phyloP scores from a whole-genome alignment of 2,888 invertebrate species.

The Charanyca ferruginea region DNA sequence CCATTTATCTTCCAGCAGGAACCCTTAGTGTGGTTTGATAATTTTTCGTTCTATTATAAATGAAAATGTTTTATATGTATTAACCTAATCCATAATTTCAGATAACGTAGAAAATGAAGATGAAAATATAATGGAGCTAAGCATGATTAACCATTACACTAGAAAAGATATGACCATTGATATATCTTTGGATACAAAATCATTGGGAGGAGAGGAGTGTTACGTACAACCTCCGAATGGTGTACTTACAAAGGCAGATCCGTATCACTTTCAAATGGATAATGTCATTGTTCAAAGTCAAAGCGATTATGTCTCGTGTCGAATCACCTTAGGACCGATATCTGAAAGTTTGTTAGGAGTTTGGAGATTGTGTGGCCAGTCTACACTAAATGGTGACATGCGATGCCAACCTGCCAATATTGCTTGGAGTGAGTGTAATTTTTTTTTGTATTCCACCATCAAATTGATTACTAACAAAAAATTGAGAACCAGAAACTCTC shows the following conservation, averaged over 20 bases:
- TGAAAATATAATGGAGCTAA: constrained; percentile 8
- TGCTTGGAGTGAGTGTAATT: constrained; percentile 56
- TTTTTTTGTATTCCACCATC: too few species aligned
- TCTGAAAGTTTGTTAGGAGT: constrained; percentile 51
- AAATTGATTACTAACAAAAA: too few species aligned
- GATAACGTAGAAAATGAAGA: constrained; percentile 13
- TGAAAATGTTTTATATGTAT: too few species aligned
- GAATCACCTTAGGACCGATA: constrained; percentile 63
- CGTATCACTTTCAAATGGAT: constrained; percentile 6
- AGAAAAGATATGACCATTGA: constrained; percentile 33
- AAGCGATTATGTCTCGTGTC: constrained; percentile 63
- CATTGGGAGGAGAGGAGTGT: constrained; percentile 55
- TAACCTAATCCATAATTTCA: too few species aligned
- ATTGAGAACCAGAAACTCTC: too few species aligned
- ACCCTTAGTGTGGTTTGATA: too few species aligned
- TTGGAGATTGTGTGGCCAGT: constrained; percentile 59
- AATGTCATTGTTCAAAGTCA: constrained; percentile 35
- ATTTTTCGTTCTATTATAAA: too few species aligned
- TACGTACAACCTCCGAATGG: constrained; percentile 48
- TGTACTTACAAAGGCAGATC: constrained; percentile 4
- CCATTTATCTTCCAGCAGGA: too few species aligned
- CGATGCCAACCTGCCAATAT: constrained; percentile 59
- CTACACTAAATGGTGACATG: constrained; percentile 10
- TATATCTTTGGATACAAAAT: constrained; percentile 54
- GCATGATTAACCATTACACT: constrained; percentile 40